Conservation (phyloP, 35 echinoderm and acorn worm genomes). For the Diadema setosum region DNA sequence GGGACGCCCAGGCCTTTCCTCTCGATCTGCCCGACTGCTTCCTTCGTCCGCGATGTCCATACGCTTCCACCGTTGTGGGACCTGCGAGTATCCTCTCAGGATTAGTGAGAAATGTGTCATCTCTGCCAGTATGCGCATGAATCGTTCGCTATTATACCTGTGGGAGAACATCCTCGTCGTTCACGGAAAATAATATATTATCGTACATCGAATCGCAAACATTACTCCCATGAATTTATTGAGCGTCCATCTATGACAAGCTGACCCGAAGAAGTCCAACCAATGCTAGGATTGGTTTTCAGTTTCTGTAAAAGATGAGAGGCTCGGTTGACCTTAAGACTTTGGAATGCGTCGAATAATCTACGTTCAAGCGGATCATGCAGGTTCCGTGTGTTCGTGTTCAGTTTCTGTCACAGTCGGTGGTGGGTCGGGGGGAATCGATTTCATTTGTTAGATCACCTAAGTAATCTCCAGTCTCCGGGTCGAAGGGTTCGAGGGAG, state of each 20-base stretch:
- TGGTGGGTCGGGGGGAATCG: not conserved
- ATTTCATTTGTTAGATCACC: slow-evolving; percentile 66
- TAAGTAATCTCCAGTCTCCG: slow-evolving; percentile 35
- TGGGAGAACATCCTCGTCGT: not conserved
- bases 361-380: not conserved
- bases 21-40: not conserved
- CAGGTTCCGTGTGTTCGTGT: not conserved
- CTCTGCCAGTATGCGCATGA: not conserved
- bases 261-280: slow-evolving; percentile 1
- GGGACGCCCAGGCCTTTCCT: not conserved
- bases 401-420: not conserved
- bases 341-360: not conserved
- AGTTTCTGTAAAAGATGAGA: not conserved
- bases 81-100: not conserved
- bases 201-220: slow-evolving; percentile 43
- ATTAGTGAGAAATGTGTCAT: slow-evolving; percentile 24
- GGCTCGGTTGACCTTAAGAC: not conserved
- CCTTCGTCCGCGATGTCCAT: not conserved
- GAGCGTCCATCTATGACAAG: not conserved
- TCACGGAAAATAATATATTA: not conserved
- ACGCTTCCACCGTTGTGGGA: slow-evolving; percentile 1
- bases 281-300: slow-evolving; percentile 2
- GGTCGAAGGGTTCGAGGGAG: not conserved
- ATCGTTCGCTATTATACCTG: slow-evolving; percentile 25
- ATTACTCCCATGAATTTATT: not conserved